Evolutionary conservation across 2,113 vertebrate species (phyloP).

Genomic region (Elephas maximus): DNA sequence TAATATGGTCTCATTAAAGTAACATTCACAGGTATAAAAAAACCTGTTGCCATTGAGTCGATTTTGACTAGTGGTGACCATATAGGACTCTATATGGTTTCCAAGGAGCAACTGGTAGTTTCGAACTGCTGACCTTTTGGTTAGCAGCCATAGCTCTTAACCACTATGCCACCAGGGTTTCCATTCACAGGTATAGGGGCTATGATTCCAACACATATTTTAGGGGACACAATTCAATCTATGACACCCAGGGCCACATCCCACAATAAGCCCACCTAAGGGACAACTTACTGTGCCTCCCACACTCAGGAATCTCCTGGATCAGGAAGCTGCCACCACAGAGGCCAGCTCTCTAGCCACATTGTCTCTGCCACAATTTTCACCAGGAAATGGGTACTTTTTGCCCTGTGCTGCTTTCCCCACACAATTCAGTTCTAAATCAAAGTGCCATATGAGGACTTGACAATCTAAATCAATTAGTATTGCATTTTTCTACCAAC

Average conservation of each 20-base stretch:
- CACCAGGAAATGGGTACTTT: neutral
- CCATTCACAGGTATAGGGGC: neutral
- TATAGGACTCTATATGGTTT: too few species aligned
- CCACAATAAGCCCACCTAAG: neutral
- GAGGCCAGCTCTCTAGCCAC: fast-evolving
- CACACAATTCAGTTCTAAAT: neutral
- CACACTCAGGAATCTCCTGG: neutral
- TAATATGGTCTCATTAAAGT: neutral
- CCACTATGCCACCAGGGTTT: too few species aligned
- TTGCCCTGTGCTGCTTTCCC: neutral
- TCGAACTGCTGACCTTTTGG: too few species aligned
- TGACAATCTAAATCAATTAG: neutral
- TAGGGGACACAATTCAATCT: neutral
- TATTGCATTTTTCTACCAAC: conserved; percentile 8
- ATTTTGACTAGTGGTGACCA: too few species aligned
- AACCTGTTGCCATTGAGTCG: too few species aligned
- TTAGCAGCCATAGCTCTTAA: too few species aligned
- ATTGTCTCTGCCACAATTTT: neutral
- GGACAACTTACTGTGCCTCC: neutral
- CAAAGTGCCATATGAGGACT: neutral
- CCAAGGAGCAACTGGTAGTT: too few species aligned
- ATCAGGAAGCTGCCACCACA: too few species aligned
- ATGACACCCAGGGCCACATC: neutral
- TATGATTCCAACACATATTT: neutral
- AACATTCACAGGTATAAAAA: neutral